phyloP scores from a whole-genome alignment of 2,113 vertebrate species.

The Marmota flaviventris region DNA sequence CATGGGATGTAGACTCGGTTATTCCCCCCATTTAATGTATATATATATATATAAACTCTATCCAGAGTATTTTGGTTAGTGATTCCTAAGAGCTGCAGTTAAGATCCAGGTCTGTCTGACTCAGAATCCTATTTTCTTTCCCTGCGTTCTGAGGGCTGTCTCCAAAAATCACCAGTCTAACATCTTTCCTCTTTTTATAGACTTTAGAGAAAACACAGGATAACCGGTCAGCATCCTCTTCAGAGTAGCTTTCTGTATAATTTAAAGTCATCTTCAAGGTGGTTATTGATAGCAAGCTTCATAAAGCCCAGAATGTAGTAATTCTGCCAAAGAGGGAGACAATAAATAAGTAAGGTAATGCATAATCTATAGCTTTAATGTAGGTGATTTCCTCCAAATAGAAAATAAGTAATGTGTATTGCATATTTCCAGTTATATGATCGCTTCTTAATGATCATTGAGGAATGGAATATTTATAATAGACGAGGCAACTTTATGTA shows the following conservation, averaged over 20 bases:
- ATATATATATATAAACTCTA: background rate
- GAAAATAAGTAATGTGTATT: background rate
- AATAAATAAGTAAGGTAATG: background rate
- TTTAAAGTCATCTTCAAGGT: slow-evolving; percentile 57
- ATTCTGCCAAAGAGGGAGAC: slow-evolving; percentile 67
- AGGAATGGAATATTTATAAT: slow-evolving; percentile 52
- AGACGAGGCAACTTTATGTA: background rate
- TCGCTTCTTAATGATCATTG: background rate
- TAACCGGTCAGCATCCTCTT: slow-evolving; percentile 48
- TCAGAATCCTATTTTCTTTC: background rate
- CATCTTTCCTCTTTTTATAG: background rate
- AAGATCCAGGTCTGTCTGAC: background rate
- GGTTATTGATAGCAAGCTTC: slow-evolving; percentile 43
- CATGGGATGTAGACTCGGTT: background rate
- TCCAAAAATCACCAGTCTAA: background rate
- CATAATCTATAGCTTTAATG: slow-evolving; percentile 55
- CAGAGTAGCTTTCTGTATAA: slow-evolving; percentile 34
- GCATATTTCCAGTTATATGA: background rate
- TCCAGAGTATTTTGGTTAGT: background rate
- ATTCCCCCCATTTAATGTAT: background rate
- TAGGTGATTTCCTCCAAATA: background rate
- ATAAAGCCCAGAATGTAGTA: slow-evolving; percentile 53
- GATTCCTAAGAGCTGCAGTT: background rate
- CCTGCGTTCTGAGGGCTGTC: background rate
- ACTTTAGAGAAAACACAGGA: background rate